Conservation (phyloP, 2,113 vertebrate species). For the Cephalopterus ornatus region DNA sequence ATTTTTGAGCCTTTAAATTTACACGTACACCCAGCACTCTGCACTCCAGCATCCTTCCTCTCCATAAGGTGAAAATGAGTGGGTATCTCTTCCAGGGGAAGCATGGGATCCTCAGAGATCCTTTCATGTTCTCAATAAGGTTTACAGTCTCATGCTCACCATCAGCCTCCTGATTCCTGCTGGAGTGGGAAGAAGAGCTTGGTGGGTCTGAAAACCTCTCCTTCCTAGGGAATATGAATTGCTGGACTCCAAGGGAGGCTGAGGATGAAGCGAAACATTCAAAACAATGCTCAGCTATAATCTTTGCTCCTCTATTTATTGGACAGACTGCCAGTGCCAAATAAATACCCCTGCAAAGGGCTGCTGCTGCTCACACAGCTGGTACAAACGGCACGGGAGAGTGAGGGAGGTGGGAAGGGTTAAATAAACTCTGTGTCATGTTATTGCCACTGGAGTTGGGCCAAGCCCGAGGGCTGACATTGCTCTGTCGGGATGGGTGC, state of each 20-base stretch:
- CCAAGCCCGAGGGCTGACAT: neutral
- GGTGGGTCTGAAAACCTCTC: neutral
- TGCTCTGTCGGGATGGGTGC: accelerated
- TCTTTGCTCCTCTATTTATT: neutral
- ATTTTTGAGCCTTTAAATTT: neutral
- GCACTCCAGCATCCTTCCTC: accelerated
- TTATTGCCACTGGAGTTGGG: neutral
- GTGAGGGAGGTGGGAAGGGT: neutral
- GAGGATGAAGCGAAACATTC: accelerated
- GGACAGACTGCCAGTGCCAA: neutral
- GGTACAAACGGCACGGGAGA: neutral
- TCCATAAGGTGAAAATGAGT: neutral
- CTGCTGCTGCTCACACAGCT: neutral
- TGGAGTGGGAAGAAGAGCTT: neutral
- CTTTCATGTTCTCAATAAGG: accelerated
- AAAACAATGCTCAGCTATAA: accelerated
- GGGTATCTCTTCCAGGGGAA: neutral
- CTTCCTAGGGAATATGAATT: accelerated
- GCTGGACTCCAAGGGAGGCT: neutral
- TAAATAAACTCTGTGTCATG: neutral
- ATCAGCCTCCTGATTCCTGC: neutral
- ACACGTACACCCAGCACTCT: neutral
- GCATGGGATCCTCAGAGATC: neutral
- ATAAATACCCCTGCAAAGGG: neutral
- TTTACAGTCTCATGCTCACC: neutral